Conservation (phyloP, 2,113 vertebrate genomes). For the Hemibagrus wyckioides region DNA sequence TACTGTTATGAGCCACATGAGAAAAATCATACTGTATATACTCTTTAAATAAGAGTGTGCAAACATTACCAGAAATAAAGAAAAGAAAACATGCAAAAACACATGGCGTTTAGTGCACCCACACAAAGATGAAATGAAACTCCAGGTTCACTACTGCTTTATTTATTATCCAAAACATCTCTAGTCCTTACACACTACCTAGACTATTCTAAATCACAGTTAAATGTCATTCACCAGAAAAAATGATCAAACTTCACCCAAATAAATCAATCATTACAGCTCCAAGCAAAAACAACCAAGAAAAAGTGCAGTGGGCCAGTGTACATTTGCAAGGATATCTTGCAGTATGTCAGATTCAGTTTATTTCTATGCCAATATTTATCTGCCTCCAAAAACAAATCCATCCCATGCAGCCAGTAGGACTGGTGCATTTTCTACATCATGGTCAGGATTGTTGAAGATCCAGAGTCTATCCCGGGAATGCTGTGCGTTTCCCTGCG, state of each 20-base stretch:
- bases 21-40: conserved; percentile 33
- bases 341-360: background rate
- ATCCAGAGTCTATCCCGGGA: background rate
- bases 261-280: background rate
- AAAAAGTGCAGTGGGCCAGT: background rate
- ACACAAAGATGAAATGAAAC: conserved; percentile 15
- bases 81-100: background rate
- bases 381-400: background rate
- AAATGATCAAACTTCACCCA: background rate
- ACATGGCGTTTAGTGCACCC: background rate
- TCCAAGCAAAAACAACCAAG: background rate
- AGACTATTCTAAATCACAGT: background rate
- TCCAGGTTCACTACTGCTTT: background rate
- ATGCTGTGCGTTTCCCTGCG: background rate
- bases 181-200: background rate
- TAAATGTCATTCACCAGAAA: too few relatives aligned
- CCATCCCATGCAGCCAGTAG: background rate
- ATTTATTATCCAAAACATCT: conserved; percentile 15
- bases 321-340: background rate
- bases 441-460: background rate
- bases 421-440: background rate
- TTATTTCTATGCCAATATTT: background rate
- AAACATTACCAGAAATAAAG: background rate
- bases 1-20: conserved; percentile 62
- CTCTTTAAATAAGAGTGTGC: background rate